Conservation (phyloP, 2,888 invertebrate species). For the Dorcus parallelipipedus region DNA sequence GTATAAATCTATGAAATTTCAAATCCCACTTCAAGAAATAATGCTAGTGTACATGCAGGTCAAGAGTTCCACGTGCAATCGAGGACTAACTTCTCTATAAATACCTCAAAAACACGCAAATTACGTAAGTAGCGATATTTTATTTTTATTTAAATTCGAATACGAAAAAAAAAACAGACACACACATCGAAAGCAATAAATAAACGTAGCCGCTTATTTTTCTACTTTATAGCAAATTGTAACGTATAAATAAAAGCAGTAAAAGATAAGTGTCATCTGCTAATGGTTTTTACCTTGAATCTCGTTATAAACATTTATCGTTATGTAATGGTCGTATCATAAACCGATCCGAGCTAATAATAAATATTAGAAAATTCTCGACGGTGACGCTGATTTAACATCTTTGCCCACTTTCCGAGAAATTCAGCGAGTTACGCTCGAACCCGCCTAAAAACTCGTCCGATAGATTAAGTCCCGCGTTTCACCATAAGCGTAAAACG, state of each 20-base stretch:
- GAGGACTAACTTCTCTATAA: too few species aligned
- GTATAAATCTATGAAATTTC: too few species aligned
- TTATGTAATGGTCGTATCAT: conserved; percentile 2
- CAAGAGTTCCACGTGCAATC: too few species aligned
- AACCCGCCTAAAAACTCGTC: neutral
- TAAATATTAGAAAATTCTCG: conserved; percentile 3
- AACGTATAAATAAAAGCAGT: conserved; percentile 7
- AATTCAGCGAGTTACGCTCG: neutral
- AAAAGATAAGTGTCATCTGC: conserved; percentile 17
- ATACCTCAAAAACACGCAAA: too few species aligned
- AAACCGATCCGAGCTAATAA: neutral
- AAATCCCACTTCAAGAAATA: too few species aligned
- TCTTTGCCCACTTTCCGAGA: neutral
- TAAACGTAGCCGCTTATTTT: neutral
- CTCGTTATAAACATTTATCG: conserved; percentile 5
- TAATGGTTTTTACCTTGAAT: conserved; percentile 19
- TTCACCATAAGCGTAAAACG: neutral
- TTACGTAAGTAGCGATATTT: too few species aligned
- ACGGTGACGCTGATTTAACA: neutral
- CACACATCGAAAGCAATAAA: too few species aligned
- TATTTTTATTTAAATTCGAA: too few species aligned
- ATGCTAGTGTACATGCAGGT: too few species aligned
- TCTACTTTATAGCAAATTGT: conserved; percentile 3
- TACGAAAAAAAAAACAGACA: too few species aligned
- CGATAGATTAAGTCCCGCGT: neutral